Conservation (phyloP, 2,113 vertebrate species). For the Monarcha castaneiventris region DNA sequence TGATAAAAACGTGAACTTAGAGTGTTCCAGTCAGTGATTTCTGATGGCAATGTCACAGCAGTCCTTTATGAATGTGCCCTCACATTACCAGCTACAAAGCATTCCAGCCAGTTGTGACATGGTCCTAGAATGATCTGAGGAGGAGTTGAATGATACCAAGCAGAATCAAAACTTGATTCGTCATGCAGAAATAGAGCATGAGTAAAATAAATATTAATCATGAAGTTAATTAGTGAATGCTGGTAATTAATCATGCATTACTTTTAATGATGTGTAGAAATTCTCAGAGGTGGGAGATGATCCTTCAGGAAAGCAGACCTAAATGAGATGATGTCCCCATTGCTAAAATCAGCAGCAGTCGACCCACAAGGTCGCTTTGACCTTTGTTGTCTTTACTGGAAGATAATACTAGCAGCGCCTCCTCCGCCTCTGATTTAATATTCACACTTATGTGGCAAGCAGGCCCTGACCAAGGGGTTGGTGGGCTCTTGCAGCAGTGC, state of each 20-base stretch:
- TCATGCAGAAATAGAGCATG: background rate
- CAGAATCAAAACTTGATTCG: background rate
- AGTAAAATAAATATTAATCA: conserved; percentile 37
- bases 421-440: background rate
- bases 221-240: conserved; percentile 11
- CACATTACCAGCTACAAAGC: background rate
- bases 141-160: background rate
- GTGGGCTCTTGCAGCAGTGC: background rate
- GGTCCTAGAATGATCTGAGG: background rate
- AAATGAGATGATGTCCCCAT: background rate
- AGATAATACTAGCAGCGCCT: background rate
- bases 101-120: background rate
- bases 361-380: background rate
- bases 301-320: background rate
- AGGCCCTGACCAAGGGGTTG: background rate
- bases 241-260: conserved; percentile 17
- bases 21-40: background rate
- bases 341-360: background rate
- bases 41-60: conserved; percentile 1
- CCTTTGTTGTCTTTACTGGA: background rate
- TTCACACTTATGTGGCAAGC: background rate
- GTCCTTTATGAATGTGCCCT: background rate
- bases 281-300: background rate
- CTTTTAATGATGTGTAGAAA: background rate
- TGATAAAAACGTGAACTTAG: background rate